Conservation (phyloP, 2,888 invertebrate genomes). For the Tortricodes alternella region DNA sequence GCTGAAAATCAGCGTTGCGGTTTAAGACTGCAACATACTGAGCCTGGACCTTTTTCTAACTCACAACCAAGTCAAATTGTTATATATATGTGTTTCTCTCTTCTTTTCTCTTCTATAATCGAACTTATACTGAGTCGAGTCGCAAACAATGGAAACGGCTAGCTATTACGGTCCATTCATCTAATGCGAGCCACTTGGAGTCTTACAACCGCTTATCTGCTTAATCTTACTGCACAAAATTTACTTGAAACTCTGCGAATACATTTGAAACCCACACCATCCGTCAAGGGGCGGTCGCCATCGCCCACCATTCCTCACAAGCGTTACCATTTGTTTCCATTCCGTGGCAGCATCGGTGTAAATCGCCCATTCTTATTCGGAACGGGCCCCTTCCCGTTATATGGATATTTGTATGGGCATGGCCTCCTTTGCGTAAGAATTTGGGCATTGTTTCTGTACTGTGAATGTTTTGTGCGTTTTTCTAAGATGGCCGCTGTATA, state of each 20-base stretch:
- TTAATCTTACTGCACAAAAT: conserved; percentile 5
- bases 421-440: conserved; percentile 33
- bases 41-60: too few relatives aligned
- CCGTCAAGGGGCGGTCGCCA: conserved; percentile 32
- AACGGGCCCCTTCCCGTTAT: conserved; percentile 36
- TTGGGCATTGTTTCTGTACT: conserved; percentile 29
- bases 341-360: conserved; percentile 38
- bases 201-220: neutral
- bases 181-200: neutral
- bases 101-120: too few relatives aligned
- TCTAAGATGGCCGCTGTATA: neutral
- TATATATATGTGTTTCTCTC: too few relatives aligned
- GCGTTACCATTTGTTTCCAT: conserved; percentile 47
- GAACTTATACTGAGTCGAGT: too few relatives aligned
- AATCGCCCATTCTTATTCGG: conserved; percentile 51
- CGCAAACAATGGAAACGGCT: neutral
- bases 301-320: conserved; percentile 36
- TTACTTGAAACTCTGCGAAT: conserved; percentile 23
- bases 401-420: conserved; percentile 37
- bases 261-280: conserved; percentile 32
- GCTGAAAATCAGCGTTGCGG: too few relatives aligned
- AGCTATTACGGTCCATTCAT: neutral
- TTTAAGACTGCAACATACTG: too few relatives aligned
- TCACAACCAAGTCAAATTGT: too few relatives aligned
- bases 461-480: conserved; percentile 16